Evolutionary conservation across 2,888 invertebrate species (phyloP).

Genomic region (Sphecodes monilicornis): DNA sequence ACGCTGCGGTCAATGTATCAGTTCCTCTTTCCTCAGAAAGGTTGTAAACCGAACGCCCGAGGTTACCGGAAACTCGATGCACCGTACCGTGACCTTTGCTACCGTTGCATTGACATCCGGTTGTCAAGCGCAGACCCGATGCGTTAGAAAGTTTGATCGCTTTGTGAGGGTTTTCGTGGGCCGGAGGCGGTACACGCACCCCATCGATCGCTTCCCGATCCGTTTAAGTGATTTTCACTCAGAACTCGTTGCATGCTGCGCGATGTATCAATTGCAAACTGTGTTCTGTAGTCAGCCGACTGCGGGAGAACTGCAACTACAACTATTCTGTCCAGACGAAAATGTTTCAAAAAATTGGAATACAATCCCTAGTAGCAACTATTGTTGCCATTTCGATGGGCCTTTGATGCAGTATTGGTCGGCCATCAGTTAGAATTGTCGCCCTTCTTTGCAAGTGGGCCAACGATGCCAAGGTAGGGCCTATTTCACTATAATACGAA

Average conservation of each 20-base stretch:
- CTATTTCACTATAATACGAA: too few species aligned
- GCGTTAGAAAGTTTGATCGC: slow-evolving; percentile 49
- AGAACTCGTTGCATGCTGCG: neutral
- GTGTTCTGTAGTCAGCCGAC: neutral
- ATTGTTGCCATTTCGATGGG: neutral
- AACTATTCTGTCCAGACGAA: neutral
- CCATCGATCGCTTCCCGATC: slow-evolving; percentile 49
- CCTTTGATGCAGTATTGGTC: too few species aligned
- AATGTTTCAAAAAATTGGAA: neutral
- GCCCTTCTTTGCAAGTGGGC: too few species aligned
- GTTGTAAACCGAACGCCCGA: neutral
- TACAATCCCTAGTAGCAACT: neutral
- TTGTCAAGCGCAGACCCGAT: slow-evolving; percentile 47
- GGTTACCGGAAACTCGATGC: neutral
- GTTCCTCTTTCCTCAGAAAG: neutral
- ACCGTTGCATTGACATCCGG: slow-evolving; percentile 54
- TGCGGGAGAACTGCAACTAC: neutral
- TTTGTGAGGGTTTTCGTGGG: slow-evolving; percentile 28
- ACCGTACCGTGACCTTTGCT: slow-evolving; percentile 46
- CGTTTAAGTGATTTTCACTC: slow-evolving; percentile 45
- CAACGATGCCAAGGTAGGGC: too few species aligned
- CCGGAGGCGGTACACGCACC: slow-evolving; percentile 16
- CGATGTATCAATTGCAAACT: slow-evolving; percentile 3
- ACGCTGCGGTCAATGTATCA: too few species aligned
- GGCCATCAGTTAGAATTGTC: too few species aligned